Percentiles rank a stretch among this genome's conserved stretches.
Conservation (phyloP, 1,140 invertebrate genomes). For the Holotrichia oblita region DNA sequence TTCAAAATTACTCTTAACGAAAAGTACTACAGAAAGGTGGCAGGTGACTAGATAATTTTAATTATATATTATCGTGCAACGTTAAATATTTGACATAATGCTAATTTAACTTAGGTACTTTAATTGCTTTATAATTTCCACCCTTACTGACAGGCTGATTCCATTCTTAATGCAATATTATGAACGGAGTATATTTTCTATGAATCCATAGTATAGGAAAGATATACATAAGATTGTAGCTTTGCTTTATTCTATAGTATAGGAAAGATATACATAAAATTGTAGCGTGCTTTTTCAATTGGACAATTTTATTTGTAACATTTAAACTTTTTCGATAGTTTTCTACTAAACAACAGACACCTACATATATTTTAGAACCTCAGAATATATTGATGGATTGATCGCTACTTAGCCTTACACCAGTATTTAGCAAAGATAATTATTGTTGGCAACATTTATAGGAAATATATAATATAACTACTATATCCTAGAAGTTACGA, state of each 20-base stretch:
- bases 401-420: conserved; percentile 46
- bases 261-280: too few species aligned
- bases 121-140: not conserved
- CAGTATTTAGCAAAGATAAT: conserved; percentile 46
- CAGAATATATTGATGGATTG: too few species aligned
- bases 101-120: conserved; percentile 20
- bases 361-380: too few species aligned
- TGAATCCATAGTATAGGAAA: not conserved
- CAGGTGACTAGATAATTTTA: conserved; percentile 27
- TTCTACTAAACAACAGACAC: too few species aligned
- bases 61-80: conserved; percentile 4
- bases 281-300: too few species aligned
- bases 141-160: not conserved
- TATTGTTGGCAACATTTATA: conserved; percentile 46
- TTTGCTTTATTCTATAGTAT: too few species aligned
- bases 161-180: too few species aligned
- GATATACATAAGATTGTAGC: too few species aligned
- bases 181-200: not conserved
- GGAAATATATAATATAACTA: conserved; percentile 46
- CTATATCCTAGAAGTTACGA: conserved; percentile 40
- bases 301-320: too few species aligned
- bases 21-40: not conserved
- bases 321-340: too few species aligned
- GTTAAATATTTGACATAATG: conserved; percentile 30
- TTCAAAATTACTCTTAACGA: conserved; percentile 10